Evolutionary conservation across 2,797 vertebrate genomes (phyloP).

Genomic region (Leptoclinus maculatus): DNA sequence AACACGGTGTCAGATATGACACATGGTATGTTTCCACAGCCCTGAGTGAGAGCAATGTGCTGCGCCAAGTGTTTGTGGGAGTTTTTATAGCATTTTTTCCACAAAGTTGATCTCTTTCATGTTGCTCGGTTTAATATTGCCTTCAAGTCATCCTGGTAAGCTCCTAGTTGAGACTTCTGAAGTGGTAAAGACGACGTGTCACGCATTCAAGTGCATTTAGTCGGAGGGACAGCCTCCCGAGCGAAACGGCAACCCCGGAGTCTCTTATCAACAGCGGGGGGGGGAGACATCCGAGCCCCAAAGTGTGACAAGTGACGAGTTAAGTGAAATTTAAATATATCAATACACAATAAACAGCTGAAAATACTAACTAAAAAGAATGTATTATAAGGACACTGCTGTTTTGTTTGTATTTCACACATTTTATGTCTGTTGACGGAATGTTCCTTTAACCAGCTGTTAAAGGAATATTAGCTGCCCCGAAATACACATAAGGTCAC

Average conservation of each 20-base stretch:
- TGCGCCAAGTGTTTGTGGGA: slow-evolving; percentile 46
- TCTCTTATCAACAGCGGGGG: slow-evolving; percentile 24
- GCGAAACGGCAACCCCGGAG: slow-evolving; percentile 17
- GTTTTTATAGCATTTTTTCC: slow-evolving; percentile 21
- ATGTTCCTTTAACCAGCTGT: too few relatives aligned
- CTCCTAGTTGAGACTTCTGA: slow-evolving; percentile 63
- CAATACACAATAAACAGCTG: not conserved
- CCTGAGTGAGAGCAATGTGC: slow-evolving; percentile 37
- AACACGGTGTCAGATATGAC: not conserved
- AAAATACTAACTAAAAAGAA: not conserved
- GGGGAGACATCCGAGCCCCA: not conserved
- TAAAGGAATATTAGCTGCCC: too few relatives aligned
- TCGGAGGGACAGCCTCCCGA: slow-evolving; percentile 35
- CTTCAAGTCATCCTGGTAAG: slow-evolving; percentile 68
- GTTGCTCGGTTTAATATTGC: slow-evolving; percentile 66
- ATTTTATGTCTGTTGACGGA: not conserved
- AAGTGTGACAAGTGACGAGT: slow-evolving; percentile 16
- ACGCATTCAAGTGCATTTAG: slow-evolving; percentile 52
- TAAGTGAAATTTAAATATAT: slow-evolving; percentile 16
- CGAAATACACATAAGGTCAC: too few relatives aligned
- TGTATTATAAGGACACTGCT: not conserved
- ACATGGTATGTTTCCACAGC: slow-evolving; percentile 40
- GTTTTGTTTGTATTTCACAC: not conserved
- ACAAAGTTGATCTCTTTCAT: slow-evolving; percentile 57
- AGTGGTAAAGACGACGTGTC: slow-evolving; percentile 60